Evolutionary conservation across 2,888 invertebrate genomes (phyloP).

Genomic region (Dolichomitus sp.): DNA sequence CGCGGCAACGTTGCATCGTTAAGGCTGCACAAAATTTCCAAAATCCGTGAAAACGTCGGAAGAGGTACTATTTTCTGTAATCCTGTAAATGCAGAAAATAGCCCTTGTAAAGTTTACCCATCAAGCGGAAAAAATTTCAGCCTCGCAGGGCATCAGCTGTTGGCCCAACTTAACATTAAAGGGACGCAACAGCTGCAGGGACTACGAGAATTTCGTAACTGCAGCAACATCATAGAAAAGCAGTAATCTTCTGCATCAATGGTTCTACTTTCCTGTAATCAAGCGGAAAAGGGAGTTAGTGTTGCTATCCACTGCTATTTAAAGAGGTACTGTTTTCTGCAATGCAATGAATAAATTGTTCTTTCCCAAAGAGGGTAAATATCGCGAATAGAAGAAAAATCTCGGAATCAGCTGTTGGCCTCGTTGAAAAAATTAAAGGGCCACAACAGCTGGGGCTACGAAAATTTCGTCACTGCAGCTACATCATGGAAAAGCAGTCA

Average conservation of each 20-base stretch:
- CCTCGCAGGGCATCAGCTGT: not conserved
- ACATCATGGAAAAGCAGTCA: constrained; percentile 5
- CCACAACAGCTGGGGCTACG: not conserved
- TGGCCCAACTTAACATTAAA: constrained; percentile 18
- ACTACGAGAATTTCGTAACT: constrained; percentile 27
- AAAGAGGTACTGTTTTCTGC: too few species aligned
- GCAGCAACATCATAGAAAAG: not conserved
- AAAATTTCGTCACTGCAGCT: constrained; percentile 19
- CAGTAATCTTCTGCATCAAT: not conserved
- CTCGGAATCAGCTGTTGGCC: not conserved
- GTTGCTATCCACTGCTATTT: too few species aligned
- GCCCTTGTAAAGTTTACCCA: not conserved
- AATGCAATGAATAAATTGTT: too few species aligned
- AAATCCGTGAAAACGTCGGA: not conserved
- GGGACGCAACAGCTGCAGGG: constrained; percentile 15
- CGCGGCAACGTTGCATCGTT: constrained; percentile 13
- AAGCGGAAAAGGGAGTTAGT: constrained; percentile 23
- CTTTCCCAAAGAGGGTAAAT: too few species aligned
- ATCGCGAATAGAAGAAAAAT: too few species aligned
- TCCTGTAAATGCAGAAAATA: not conserved
- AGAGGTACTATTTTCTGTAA: not conserved
- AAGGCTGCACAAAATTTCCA: not conserved
- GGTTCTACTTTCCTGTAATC: constrained; percentile 20
- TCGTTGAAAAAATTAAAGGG: constrained; percentile 31
- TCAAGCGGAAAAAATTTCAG: not conserved